Conservation (phyloP, 2,113 vertebrate genomes). For the Holacanthus passer region DNA sequence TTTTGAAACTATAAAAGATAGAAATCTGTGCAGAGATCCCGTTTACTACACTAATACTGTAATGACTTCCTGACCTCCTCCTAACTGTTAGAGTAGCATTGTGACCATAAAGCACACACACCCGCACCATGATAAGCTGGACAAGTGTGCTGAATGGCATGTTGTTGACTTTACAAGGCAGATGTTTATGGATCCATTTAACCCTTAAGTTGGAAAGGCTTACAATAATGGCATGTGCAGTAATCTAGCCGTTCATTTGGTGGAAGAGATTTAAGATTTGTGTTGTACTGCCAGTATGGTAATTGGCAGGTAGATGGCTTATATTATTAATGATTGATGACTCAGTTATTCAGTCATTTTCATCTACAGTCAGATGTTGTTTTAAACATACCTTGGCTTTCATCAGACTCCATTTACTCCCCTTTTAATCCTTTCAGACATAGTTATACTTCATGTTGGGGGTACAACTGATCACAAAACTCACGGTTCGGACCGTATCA, state of each 20-base stretch:
- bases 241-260: neutral
- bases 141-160: constrained; percentile 9
- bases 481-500: no score
- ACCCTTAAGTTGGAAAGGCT: neutral
- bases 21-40: constrained; percentile 14
- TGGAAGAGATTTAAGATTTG: neutral
- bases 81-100: neutral
- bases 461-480: no score
- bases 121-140: neutral
- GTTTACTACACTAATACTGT: constrained; percentile 13
- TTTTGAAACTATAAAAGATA: no score
- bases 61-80: constrained; percentile 1
- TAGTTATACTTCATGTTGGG: neutral
- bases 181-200: constrained; percentile 11
- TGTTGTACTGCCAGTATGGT: neutral
- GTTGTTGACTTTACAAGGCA: constrained; percentile 17
- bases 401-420: neutral
- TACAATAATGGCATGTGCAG: constrained; percentile 1
- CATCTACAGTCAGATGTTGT: neutral
- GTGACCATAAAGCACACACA: constrained; percentile 3
- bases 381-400: neutral
- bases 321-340: constrained; percentile 1
- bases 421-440: neutral
- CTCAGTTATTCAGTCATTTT: neutral
- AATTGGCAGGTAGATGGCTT: neutral